phyloP scores from a whole-genome alignment of 2,113 vertebrate genomes.

The Xenotilapia longispinis region DNA sequence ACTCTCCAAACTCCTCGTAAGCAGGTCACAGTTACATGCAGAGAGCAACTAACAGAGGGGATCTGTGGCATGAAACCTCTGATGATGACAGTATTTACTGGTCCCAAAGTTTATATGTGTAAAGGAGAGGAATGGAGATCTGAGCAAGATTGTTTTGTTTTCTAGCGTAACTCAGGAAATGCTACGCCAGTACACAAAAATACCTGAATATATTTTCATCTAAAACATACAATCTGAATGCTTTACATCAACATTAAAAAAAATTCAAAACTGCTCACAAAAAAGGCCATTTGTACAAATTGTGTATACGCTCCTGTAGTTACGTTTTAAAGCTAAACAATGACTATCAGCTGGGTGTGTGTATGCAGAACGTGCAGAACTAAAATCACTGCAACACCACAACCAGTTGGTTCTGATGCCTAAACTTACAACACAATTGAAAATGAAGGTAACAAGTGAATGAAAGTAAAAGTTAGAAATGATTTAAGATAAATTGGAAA shows the following conservation, averaged over 20 bases:
- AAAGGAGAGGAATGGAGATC: not conserved
- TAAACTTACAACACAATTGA: not conserved
- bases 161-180: not conserved
- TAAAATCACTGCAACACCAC: not conserved
- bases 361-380: not conserved
- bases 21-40: conserved; percentile 50
- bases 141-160: not conserved
- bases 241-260: not conserved
- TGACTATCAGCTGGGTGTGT: not conserved
- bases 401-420: not conserved
- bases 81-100: not conserved
- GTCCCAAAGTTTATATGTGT: not conserved
- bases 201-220: not conserved
- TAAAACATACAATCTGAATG: not conserved
- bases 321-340: not conserved
- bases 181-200: not conserved
- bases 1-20: conserved; percentile 39
- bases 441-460: not conserved
- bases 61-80: not conserved
- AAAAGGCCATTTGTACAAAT: not conserved
- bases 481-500: not conserved
- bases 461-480: not conserved
- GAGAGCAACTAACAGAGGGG: conserved; percentile 27
- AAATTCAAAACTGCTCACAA: not conserved
- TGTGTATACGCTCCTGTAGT: not conserved